phyloP scores from a whole-genome alignment of 2,888 invertebrate genomes.

The Lochmaea capreae region DNA sequence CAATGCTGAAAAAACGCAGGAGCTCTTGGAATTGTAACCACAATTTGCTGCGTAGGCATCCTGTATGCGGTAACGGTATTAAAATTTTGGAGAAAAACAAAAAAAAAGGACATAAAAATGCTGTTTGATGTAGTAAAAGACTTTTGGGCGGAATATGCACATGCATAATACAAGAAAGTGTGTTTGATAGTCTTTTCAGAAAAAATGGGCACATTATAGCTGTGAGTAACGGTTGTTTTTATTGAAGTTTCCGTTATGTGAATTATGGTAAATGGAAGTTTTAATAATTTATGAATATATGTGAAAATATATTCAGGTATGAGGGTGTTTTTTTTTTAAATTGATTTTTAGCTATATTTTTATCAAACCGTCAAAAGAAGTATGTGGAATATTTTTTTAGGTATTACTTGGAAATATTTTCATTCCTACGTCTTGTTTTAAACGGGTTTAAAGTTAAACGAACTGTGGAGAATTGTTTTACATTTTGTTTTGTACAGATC shows the following conservation, averaged over 20 bases:
- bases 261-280: not conserved
- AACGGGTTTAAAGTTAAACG: too few relatives aligned
- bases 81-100: constrained; percentile 18
- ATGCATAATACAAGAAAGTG: constrained; percentile 26
- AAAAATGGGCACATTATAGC: constrained; percentile 7
- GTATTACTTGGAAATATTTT: not conserved
- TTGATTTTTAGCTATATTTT: not conserved
- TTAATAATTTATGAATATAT: not conserved
- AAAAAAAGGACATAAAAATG: constrained; percentile 21
- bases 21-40: not conserved
- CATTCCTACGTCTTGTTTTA: not conserved
- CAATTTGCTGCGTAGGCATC: not conserved
- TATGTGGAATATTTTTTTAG: not conserved
- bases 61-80: constrained; percentile 12
- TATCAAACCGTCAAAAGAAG: not conserved
- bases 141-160: constrained; percentile 20
- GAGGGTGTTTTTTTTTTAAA: not conserved
- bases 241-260: constrained; percentile 7
- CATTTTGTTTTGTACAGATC: too few relatives aligned
- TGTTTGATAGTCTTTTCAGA: constrained; percentile 14
- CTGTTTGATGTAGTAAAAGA: constrained; percentile 22
- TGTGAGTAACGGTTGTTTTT: constrained; percentile 12
- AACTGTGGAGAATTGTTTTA: too few relatives aligned
- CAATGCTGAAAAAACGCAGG: constrained; percentile 12
- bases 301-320: not conserved